phyloP scores from a whole-genome alignment of 2,113 vertebrate species.

The Gymnobelideus leadbeateri region DNA sequence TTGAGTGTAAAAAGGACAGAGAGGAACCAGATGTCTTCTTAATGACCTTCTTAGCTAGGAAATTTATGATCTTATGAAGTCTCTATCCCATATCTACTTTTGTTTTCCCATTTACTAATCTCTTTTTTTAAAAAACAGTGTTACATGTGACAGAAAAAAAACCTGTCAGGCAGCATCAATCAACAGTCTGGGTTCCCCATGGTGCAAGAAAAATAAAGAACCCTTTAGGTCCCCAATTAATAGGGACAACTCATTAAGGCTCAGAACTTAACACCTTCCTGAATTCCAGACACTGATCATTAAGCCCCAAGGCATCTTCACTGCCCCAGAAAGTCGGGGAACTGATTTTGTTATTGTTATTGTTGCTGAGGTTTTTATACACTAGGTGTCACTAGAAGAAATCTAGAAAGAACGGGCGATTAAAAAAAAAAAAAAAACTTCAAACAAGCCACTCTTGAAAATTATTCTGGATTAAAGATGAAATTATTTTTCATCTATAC shows the following conservation, averaged over 20 bases:
- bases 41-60: no score
- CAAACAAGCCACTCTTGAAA: neutral
- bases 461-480: no score
- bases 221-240: conserved; percentile 76
- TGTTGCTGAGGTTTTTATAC: conserved; percentile 2
- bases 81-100: neutral
- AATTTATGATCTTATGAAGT: no score
- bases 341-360: neutral
- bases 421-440: neutral
- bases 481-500: neutral
- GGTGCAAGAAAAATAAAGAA: conserved; percentile 77
- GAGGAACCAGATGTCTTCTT: no score
- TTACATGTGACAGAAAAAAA: conserved; percentile 29
- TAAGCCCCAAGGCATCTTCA: conserved; percentile 30
- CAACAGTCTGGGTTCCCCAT: conserved; percentile 59
- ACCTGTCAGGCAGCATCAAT: conserved; percentile 72
- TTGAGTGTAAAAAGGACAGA: no score
- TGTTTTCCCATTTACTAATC: conserved; percentile 36
- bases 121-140: conserved; percentile 3
- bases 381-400: conserved; percentile 52
- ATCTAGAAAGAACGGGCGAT: neutral
- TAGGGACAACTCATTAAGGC: conserved; percentile 75
- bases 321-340: conserved; percentile 45
- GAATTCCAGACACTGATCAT: conserved; percentile 40
- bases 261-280: conserved; percentile 14